Conservation (phyloP, 2,113 vertebrate species). For the Castor canadensis region DNA sequence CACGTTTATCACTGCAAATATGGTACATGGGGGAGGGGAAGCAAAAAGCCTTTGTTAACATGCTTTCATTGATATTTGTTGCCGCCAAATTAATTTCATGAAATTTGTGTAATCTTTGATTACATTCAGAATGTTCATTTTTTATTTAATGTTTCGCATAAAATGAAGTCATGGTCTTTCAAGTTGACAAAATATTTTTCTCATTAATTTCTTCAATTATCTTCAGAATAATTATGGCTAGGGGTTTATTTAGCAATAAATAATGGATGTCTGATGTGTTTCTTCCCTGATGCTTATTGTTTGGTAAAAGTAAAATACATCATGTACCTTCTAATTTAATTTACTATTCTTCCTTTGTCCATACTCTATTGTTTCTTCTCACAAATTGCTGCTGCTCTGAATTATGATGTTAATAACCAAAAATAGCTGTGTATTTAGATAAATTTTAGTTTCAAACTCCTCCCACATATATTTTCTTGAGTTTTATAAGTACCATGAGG, state of each 20-base stretch:
- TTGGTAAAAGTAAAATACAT: background rate
- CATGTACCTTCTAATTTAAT: background rate
- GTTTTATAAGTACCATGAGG: background rate
- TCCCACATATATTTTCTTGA: background rate
- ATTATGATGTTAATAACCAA: background rate
- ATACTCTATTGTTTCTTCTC: background rate
- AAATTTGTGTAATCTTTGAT: constrained; percentile 11
- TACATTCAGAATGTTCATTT: background rate
- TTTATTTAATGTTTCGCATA: background rate
- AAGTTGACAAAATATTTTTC: constrained; percentile 26
- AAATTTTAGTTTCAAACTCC: background rate
- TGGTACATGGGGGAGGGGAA: background rate
- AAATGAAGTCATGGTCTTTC: constrained; percentile 29
- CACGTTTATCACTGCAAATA: background rate
- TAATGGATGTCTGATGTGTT: background rate
- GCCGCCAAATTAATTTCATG: constrained; percentile 6
- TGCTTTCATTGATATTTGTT: constrained; percentile 8
- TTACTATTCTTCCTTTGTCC: background rate
- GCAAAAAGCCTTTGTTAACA: background rate
- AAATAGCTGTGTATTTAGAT: background rate
- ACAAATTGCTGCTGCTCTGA: background rate
- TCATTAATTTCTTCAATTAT: background rate
- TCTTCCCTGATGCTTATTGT: background rate
- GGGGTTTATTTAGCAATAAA: constrained; percentile 19
- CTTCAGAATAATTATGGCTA: constrained; percentile 1